phyloP scores from a whole-genome alignment of 1,140 invertebrate genomes.

The Marisa cornuarietis region DNA sequence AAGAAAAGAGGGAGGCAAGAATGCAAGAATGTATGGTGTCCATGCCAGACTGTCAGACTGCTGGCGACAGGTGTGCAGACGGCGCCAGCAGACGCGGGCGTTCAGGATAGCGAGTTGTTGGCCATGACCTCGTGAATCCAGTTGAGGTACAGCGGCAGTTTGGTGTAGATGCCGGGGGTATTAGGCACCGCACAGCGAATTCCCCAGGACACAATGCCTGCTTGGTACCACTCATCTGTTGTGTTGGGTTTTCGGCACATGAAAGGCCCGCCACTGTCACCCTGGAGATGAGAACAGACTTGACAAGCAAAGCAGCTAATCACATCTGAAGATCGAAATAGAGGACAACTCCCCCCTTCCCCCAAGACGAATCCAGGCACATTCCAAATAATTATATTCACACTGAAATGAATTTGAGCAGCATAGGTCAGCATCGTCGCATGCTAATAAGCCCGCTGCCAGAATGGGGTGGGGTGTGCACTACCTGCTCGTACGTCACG shows the following conservation, averaged over 20 bases:
- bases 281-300: conserved; percentile 29
- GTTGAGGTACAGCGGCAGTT: conserved; percentile 65
- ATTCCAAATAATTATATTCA: not conserved
- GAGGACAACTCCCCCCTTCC: no score
- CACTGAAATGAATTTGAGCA: not conserved
- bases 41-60: no score
- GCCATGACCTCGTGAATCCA: conserved; percentile 51
- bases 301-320: no score
- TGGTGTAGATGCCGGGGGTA: conserved; percentile 77
- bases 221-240: conserved; percentile 67
- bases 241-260: conserved; percentile 68
- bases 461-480: not conserved
- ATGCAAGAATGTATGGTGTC: no score
- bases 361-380: no score
- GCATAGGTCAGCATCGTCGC: not conserved
- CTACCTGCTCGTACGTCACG: not conserved
- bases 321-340: no score
- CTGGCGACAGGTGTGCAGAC: no score
- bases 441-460: no score
- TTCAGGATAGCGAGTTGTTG: conserved; percentile 26
- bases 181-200: conserved; percentile 75
- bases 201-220: conserved; percentile 78
- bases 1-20: no score
- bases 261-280: conserved; percentile 65
- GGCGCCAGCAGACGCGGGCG: not conserved